These are phyloP conservation scores for Diploscapter pachys DNA, from an alignment of 1,140 invertebrate genomes.

Conservation along the genomic window DNA sequence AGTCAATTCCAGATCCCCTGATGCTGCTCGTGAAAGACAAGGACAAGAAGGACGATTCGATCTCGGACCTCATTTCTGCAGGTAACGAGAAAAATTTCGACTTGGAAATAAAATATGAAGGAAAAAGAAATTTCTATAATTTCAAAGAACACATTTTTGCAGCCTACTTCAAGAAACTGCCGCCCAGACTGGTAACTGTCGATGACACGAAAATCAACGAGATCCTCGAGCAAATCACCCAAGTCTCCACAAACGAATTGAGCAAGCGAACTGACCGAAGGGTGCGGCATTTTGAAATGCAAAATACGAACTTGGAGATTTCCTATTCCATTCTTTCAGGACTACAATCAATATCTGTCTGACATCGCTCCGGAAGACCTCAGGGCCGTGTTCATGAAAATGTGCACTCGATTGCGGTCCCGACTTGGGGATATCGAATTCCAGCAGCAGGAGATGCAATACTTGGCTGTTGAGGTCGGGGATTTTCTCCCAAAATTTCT, in stretches of 20 bases:
- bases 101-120: no score
- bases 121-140: no score
- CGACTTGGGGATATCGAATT: constrained; percentile 12
- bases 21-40: constrained; percentile 35
- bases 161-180: constrained; percentile 13
- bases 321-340: constrained; percentile 9
- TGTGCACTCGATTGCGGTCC: constrained; percentile 5
- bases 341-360: background rate
- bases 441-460: constrained; percentile 22
- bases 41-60: constrained; percentile 2
- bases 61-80: no score
- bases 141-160: background rate
- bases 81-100: no score
- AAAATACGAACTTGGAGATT: background rate
- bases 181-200: constrained; percentile 32
- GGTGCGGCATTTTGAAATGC: background rate
- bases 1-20: constrained; percentile 16
- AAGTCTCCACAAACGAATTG: no score
- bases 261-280: no score
- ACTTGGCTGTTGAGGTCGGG: constrained; percentile 4
- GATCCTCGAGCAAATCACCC: constrained; percentile 5
- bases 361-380: constrained; percentile 25
- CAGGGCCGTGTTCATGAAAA: constrained; percentile 30
- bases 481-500: background rate
- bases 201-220: constrained; percentile 30